Evolutionary conservation across 2,888 invertebrate species (phyloP), one percentile per base, ranked within the genome.

Genomic region (Ctenicera cuprea): DNA sequence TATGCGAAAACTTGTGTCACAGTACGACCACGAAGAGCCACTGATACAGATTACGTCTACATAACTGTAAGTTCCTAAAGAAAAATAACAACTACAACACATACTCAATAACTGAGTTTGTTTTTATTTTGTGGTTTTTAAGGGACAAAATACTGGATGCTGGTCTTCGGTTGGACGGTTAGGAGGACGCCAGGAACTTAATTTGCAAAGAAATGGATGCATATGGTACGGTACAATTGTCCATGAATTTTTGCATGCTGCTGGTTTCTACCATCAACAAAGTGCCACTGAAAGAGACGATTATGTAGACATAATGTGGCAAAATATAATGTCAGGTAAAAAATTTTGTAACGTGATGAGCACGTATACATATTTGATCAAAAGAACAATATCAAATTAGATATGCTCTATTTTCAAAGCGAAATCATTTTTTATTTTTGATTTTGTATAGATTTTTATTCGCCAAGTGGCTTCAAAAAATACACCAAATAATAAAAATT

Each of bases 201-300:
- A n/a, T n/a, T n/a, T n/a, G n/a, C n/a, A n/a, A n/a, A n/a, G n/a
- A n/a, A n/a, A n/a, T n/a, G n/a, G n/a, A n/a, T n/a, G n/a, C n/a
- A n/a, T n/a, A 50, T 63, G 64, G n/a, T 11, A 14, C 71, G 92
- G 94, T 16, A 92, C 92, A 9, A 89, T 94, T 3, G 90, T 93
- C 7, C 94, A 96, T 83, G 95, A 96, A 85, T 88, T 0, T 95
- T 95, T 85, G 94, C 93, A n/a, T n/a, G n/a, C n/a, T n/a, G n/a
- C n/a, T n/a, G n/a, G n/a, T n/a, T n/a, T n/a, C n/a, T n/a, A n/a
- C 84, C 95, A 96, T 82, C 95, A 95, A 87, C 95, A 95, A 83
- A 94, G 93, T 82, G 90, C 94, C 22, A 90, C n/a, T 14, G 92
- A 95, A 85, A 90, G 96, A 76, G 95, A 95, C 82, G 89, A 93